Base-by-base conservation (phyloP, 2,888 invertebrate species). In the Drosophila neotestacea region DNA sequence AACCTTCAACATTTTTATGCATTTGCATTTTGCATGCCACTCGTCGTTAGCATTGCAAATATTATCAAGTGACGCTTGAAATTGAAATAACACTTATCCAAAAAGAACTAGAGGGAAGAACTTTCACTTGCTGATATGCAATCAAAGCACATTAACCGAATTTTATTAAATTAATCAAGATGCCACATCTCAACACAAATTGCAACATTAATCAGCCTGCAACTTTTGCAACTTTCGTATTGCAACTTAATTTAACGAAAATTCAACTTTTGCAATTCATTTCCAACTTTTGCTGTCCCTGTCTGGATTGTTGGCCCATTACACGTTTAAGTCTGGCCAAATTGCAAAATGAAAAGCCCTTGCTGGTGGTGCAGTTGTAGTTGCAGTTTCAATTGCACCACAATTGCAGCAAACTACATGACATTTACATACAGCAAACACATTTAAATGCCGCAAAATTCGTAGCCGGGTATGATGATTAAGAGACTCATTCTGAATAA, bases 41-140 rank as follows among this genome's bases (percentile, higher is more conserved):
- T 42, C 42, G 44, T 52, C 58, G 77, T 70, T 85, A 71, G 86
- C 85, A 79, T 66, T 81, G 87, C 81, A 86, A 83, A 81, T 81
- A 41, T 51, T 54, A 80, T 86, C 78, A 81, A 83, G 73, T 73
- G 73, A 46, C 54, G 60, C 58, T 69, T 66, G 16, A 64, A 70
- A 71, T 65, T 60, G 67, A 52, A 67, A 60, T 50, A 62, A 48
- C 28, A 28, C 47, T 52, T 36, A 22, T 30, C 36, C 11, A 9
- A 11, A 2, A 41, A 55, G 13, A n/a, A 39, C 6, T 34, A 3
- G 13, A 32, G 6, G 32, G 7, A 6, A 32, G 7, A 3, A 6
- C 32, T 32, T 28, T 48, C 41, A 27, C 34, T 38, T 7, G 6
- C 28, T 22, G 27, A 52, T 62, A 46, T 61, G 56, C 32, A 70